A percentile compares a stretch with the other conserved stretches of the same genome.
Evolutionary conservation across 1,140 invertebrate species (phyloP).

Genomic region (Cephus cinctus): DNA sequence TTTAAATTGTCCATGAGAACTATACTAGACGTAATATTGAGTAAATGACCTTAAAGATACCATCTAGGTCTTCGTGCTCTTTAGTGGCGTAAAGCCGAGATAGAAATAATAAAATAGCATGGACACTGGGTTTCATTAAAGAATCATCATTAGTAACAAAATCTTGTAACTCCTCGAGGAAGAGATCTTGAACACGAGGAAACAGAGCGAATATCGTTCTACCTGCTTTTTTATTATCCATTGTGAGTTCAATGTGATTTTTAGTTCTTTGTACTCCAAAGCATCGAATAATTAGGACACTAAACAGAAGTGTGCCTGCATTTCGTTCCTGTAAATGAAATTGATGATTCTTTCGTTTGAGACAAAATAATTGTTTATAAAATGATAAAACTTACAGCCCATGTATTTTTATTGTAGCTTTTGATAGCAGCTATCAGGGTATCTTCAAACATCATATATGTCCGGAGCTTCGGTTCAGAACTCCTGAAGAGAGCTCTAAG

Average conservation of each 20-base stretch:
- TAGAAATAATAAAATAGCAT: conserved; percentile 78
- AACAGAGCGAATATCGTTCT: conserved; percentile 84
- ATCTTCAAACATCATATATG: conserved; percentile 68
- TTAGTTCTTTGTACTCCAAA: conserved; percentile 85
- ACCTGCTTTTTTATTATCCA: conserved; percentile 76
- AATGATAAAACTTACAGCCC: conserved; percentile 67
- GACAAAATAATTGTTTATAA: conserved; percentile 7
- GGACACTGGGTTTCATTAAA: conserved; percentile 60
- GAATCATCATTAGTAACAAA: conserved; percentile 51
- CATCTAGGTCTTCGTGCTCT: conserved; percentile 64
- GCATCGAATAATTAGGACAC: conserved; percentile 80
- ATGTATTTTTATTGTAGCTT: conserved; percentile 73
- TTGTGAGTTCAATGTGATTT: conserved; percentile 69
- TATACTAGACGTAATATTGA: not conserved
- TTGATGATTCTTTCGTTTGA: conserved; percentile 3
- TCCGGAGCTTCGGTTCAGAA: conserved; percentile 68
- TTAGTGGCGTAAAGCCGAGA: conserved; percentile 73
- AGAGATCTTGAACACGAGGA: conserved; percentile 76
- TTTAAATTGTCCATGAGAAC: not conserved
- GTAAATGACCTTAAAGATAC: conserved; percentile 63
- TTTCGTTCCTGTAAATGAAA: conserved; percentile 70
- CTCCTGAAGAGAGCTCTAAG: conserved; percentile 78
- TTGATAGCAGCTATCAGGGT: conserved; percentile 72
- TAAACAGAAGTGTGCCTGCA: conserved; percentile 81
- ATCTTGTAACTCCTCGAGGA: conserved; percentile 65